Conservation (phyloP, 2,888 invertebrate genomes). For the Ligdia adustata region DNA sequence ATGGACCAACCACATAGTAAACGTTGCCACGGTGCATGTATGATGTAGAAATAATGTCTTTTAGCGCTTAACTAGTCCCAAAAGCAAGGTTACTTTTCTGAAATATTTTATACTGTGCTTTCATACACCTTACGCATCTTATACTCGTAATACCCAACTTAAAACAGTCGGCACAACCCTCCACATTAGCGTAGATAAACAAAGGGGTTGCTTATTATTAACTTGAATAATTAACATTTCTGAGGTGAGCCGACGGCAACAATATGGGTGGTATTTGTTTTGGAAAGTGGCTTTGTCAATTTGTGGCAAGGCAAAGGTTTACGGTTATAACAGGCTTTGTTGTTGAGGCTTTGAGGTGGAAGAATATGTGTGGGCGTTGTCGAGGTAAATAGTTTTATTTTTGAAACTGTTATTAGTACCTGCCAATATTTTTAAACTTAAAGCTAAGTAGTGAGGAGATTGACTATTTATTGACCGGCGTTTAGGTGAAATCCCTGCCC, state of each 20-base stretch:
- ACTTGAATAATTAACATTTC: constrained; percentile 28
- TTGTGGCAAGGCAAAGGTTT: constrained; percentile 15
- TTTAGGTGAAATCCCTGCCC: no score
- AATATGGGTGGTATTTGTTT: constrained; percentile 23
- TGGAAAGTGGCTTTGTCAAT: constrained; percentile 21
- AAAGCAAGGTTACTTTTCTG: no score
- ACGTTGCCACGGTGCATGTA: no score
- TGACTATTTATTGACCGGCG: no score
- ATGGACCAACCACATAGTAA: no score
- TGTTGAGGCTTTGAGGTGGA: not conserved
- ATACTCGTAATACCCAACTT: constrained; percentile 1
- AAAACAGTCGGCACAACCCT: constrained; percentile 24
- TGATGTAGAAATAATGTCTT: no score
- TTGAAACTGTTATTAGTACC: no score
- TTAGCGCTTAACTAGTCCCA: no score
- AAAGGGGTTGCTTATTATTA: constrained; percentile 31
- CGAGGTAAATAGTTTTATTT: not conserved
- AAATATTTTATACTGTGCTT: constrained; percentile 1
- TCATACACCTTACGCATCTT: not conserved
- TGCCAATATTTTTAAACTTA: no score
- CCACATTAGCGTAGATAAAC: constrained; percentile 28
- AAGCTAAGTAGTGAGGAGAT: not conserved
- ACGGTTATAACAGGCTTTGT: constrained; percentile 6
- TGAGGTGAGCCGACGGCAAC: constrained; percentile 13
- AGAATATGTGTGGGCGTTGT: not conserved